Percentiles rank a stretch among this genome's conserved stretches.
phyloP scores from a whole-genome alignment of 1,140 invertebrate genomes.

The Drosophila aff. region DNA sequence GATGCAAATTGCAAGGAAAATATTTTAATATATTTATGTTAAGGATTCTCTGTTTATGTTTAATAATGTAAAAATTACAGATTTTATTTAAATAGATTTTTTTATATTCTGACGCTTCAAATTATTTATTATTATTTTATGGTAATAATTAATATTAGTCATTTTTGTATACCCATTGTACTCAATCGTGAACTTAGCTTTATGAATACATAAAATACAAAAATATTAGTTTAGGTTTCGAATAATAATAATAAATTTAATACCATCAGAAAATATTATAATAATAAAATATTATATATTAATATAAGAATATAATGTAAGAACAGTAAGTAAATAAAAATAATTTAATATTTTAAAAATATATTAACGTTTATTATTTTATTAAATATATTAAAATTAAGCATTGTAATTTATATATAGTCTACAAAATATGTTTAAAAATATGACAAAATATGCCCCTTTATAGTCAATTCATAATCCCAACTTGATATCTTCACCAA shows the following conservation, averaged over 20 bases:
- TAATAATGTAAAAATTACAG: no score
- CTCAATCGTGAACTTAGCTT: neutral
- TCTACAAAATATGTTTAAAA: neutral
- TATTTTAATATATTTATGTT: neutral
- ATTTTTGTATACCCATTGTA: neutral
- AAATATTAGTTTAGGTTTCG: no score
- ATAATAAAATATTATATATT: neutral
- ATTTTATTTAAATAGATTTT: no score
- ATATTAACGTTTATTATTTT: no score
- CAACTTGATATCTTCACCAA: neutral
- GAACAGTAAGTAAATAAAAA: neutral
- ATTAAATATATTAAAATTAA: neutral
- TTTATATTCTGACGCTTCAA: no score
- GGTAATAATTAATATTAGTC: neutral
- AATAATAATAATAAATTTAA: neutral
- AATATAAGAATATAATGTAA: no score
- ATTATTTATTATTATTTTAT: neutral
- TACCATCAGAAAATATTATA: no score
- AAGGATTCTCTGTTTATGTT: no score
- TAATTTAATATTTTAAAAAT: neutral
- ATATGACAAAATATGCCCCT: neutral
- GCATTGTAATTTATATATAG: neutral
- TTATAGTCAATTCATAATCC: rapidly evolving
- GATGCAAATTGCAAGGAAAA: neutral
- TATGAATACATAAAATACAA: neutral